Evolutionary conservation across 2,797 vertebrate genomes (phyloP), one percentile per base, ranked within the genome.

Genomic region (Chaetophractus vellerosus): DNA sequence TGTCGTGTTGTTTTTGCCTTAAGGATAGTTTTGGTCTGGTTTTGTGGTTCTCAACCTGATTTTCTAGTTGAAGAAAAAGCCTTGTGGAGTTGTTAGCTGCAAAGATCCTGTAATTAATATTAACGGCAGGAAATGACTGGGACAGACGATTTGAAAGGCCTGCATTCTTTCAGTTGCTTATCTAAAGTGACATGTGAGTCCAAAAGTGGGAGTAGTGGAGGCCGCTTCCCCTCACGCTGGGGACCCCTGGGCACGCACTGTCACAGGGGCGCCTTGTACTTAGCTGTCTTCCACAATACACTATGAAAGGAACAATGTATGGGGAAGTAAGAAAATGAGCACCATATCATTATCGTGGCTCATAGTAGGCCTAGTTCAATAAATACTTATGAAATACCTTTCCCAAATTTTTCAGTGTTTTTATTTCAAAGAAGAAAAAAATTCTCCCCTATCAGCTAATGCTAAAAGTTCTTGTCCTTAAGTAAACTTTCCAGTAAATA

Each of bases 51-150:
- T 48, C 1, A 90, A 76, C 52, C 90, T 89, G 8, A 14, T 97
- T 94, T 94, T 86, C 84, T 88, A 55, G 55, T 71, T 82, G 68
- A 93, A 97, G 83, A 78, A 23, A 55, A 1, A 33, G 52, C 26
- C 1, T 64, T 18, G 0, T 31, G 33, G 83, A 63, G 66, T 52
- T 94, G 89, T 63, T 92, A 94, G n/a, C 83, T 41, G 68, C 90
- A 94, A 94, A 96, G 95, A 96, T 96, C 90, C 90, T 96, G 89
- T 97, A 95, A 97, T 98, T 98, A 96, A 94, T 97, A 95, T 59
- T 93, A 97, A 96, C 93, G 93, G 84, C 92, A 95, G 97, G 97
- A 97, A 98, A 90, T 0, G 21, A 96, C 88, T 90, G 80, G 97
- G 88, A 96, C 91, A 88, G 61, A 74, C 92, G 92, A 96, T 93